A percentile compares a stretch with the other conserved stretches of the same genome.
phyloP scores from a whole-genome alignment of 2,113 vertebrate species.

The Ctenodactylus gundi region DNA sequence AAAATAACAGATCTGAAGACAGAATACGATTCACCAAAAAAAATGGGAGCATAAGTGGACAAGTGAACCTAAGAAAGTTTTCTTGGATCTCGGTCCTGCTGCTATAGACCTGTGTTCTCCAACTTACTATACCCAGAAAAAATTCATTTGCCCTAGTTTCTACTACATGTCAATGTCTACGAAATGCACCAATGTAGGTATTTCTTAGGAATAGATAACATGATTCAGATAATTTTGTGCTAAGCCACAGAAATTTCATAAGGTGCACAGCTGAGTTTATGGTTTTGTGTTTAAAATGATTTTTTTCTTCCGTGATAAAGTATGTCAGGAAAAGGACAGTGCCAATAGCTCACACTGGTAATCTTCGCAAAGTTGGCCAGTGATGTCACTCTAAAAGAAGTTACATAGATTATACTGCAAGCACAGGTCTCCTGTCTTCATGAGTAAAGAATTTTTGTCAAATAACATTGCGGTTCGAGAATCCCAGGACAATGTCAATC shows the following conservation, averaged over 20 bases:
- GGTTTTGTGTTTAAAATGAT: neutral
- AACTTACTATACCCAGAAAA: neutral
- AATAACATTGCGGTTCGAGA: neutral
- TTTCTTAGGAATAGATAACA: neutral
- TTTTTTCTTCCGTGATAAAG: neutral
- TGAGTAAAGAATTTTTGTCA: neutral
- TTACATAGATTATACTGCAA: neutral
- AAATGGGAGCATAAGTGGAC: neutral
- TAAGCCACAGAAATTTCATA: neutral
- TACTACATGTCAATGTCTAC: neutral
- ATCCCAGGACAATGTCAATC: neutral
- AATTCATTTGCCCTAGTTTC: neutral
- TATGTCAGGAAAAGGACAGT: neutral
- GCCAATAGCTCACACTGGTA: neutral
- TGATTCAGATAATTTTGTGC: neutral
- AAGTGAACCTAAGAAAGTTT: neutral
- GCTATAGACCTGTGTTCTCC: neutral
- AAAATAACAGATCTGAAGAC: neutral
- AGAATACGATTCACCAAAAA: neutral
- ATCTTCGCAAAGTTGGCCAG: neutral
- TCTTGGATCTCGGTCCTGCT: neutral
- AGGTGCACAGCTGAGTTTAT: neutral
- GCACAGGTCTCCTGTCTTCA: neutral
- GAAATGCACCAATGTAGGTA: neutral
- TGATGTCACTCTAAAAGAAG: neutral